Conservation (phyloP, 2,888 invertebrate genomes). For the Acanthosepion pharaonis region DNA sequence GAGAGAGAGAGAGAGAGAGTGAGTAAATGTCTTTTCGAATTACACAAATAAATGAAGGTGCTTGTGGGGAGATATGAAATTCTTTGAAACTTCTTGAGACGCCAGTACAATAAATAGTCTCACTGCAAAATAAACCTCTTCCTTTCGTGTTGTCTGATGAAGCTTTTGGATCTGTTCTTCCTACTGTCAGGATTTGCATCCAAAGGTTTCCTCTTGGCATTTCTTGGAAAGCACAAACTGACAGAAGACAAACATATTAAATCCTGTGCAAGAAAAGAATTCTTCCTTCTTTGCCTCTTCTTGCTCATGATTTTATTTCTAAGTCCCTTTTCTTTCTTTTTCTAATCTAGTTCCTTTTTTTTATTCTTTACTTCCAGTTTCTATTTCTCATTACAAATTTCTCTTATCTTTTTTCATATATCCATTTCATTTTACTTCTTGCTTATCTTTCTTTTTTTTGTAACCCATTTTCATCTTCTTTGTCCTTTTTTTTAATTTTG, state of each 20-base stretch:
- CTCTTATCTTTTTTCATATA: no score
- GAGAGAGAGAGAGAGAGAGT: background rate
- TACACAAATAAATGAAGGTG: background rate
- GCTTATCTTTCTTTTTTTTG: no score
- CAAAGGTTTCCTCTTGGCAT: conserved; percentile 9
- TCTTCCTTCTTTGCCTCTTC: background rate
- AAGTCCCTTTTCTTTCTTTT: background rate
- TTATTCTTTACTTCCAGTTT: no score
- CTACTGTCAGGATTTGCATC: conserved; percentile 33
- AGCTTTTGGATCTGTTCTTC: background rate
- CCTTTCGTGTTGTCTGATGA: background rate
- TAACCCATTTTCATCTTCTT: background rate
- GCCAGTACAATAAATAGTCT: conserved; percentile 18
- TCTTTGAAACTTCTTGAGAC: background rate
- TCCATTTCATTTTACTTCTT: no score
- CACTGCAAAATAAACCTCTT: background rate
- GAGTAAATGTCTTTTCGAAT: background rate
- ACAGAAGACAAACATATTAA: conserved; percentile 33
- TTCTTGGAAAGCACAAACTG: background rate
- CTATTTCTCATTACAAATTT: no score
- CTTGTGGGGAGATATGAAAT: background rate
- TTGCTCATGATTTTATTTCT: background rate
- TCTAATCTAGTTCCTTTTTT: no score
- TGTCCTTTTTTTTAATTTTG: background rate
- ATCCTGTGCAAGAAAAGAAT: conserved; percentile 33